Evolutionary conservation across 2,888 invertebrate genomes (phyloP), one percentile per base, ranked within the genome.

Genomic region (Eumacrocentrus americanus): DNA sequence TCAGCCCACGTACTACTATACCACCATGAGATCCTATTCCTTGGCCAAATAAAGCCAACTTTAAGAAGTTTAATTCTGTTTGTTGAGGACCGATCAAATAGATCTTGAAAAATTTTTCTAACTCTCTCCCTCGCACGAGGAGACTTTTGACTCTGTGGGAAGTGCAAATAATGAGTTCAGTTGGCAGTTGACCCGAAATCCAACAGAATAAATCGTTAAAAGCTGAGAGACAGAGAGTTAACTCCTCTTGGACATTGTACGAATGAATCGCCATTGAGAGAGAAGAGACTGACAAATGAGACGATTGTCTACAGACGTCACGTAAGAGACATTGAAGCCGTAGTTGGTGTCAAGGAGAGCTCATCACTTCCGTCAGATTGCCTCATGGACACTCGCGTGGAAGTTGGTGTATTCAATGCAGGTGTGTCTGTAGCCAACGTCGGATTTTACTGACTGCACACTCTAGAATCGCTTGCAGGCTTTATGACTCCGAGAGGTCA

Each of bases 361-460:
- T 42, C 42, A 42, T 42, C 42, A 42, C 42, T 42, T 42, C 42
- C 42, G 42, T 42, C 11, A 18, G n/a, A n/a, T 20, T 11, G 18
- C 11, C n/a, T 42, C 11, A 42, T 42, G 4, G 42, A 22, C 3
- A 11, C 11, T 20, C 38, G 14, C 29, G 23, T 40, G 23, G 23
- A 48, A 20, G 44, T 22, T 44, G 44, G 40, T 42, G 20, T 11
- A 42, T 42, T 42, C n/a, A n/a, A n/a, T 20, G 57, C 66, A 67
- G 62, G 66, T 67, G 62, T 57, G 65, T 55, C 67, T 64, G 60
- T 65, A 61, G 52, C n/a, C n/a, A n/a, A 62, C 67, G 59, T 67
- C 62, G 63, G 58, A 62, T 68, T 70, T 64, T 67, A 66, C 65
- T 64, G 61, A 68, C 71, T 71, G 42, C 42, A 42, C 42, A 18